Evolutionary conservation across 2,797 vertebrate genomes (phyloP), one percentile per base, ranked within the genome.

Genomic region (Chloroceryle inda): DNA sequence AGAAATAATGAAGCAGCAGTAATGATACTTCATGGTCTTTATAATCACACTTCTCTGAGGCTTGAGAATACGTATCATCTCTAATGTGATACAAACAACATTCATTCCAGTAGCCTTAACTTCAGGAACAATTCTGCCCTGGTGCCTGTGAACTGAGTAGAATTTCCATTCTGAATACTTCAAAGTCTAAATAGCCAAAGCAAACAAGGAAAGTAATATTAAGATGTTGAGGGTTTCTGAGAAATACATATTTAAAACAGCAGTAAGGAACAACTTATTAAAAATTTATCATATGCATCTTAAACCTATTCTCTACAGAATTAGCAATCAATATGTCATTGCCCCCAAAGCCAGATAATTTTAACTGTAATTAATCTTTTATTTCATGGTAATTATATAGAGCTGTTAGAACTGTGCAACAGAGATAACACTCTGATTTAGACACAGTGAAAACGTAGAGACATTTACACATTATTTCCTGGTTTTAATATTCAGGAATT

Each of bases 271-370:
- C 42, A 50, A 66, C 63, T 92, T 35, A 87, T 42, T 59, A 92
- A 82, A 68, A 95, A 89, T 88, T 92, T 47, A 85, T 83, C 52
- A 79, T 31, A 71, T 18, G 50, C 56, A 88, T 76, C 75, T 66
- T 44, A 73, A 95, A 18, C 6, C 4, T 4, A 62, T 66, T 85
- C 45, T 55, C 75, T 47, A 22, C 23, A 16, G 68, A 89, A 86
- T 33, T 64, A 79, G 26, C 53, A 95, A 91, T 89, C 81, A 83
- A 88, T 79, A 77, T 24, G 22, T 17, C 53, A 85, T 44, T 85
- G 64, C 9, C 64, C 40, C 18, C 23, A 64, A 77, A 66, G 31
- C 24, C 40, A 85, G 49, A 42, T 47, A 69, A 79, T 85, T 90
- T 88, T 6, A 74, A 92, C 78, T 68, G 31, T n/a, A 90, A 88